Conservation (phyloP, 2,113 vertebrate genomes). For the Salminus brasiliensis region DNA sequence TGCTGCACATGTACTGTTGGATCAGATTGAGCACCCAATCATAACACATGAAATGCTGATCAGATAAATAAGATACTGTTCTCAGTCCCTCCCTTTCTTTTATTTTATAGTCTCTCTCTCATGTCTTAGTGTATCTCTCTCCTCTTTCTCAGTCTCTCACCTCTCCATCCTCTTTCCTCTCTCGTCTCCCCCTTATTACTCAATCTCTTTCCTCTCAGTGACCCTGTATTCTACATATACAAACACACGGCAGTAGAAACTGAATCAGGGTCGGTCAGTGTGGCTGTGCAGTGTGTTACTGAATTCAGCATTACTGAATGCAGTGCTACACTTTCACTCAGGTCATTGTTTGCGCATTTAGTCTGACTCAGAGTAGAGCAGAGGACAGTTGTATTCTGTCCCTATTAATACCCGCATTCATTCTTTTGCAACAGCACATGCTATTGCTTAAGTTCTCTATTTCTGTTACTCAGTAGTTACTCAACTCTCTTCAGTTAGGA, state of each 20-base stretch:
- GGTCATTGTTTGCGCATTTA: too few relatives aligned
- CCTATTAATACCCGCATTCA: neutral
- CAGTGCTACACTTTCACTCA: too few relatives aligned
- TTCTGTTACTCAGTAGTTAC: slow-evolving; percentile 37
- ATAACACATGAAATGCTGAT: neutral
- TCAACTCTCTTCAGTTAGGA: slow-evolving; percentile 23
- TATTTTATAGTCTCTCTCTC: neutral
- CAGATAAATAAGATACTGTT: neutral
- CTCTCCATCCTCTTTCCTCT: neutral
- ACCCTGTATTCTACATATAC: neutral
- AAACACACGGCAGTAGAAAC: too few relatives aligned
- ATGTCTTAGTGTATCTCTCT: neutral
- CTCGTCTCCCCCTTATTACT: neutral
- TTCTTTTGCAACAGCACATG: slow-evolving; percentile 47
- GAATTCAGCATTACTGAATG: too few relatives aligned
- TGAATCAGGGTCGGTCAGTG: too few relatives aligned
- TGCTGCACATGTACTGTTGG: neutral
- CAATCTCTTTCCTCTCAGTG: neutral
- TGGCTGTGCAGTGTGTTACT: too few relatives aligned
- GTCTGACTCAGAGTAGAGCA: too few relatives aligned
- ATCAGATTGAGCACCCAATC: slow-evolving; percentile 17
- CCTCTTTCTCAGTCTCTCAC: too few relatives aligned
- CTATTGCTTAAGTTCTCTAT: slow-evolving; percentile 47
- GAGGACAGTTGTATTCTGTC: too few relatives aligned
- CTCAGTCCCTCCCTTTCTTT: neutral